These are phyloP conservation scores for Artibeus jamaicensis DNA, from an alignment of 2,797 vertebrate species.

Conservation along the genomic window DNA sequence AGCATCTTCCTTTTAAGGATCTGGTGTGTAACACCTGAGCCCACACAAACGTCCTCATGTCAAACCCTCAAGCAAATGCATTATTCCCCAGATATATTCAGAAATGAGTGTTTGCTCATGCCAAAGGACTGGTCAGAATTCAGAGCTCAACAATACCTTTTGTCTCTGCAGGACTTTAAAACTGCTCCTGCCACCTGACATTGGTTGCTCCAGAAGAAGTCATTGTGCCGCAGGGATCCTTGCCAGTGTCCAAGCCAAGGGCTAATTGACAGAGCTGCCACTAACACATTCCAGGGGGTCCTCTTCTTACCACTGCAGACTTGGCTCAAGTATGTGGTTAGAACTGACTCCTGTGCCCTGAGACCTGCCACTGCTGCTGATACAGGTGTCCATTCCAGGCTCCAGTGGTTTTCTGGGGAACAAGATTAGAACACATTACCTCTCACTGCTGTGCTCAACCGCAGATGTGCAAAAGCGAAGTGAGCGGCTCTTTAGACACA, in stretches of 20 bases:
- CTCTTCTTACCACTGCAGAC: background rate
- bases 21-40: background rate
- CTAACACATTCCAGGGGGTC: too few species aligned
- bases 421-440: background rate
- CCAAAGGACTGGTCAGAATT: background rate
- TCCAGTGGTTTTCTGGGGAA: background rate
- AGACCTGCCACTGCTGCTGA: background rate
- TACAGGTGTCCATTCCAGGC: background rate
- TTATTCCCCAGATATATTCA: background rate
- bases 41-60: background rate
- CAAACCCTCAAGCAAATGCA: background rate
- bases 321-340: background rate
- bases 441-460: background rate
- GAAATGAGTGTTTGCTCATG: background rate
- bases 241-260: background rate
- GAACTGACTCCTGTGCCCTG: background rate
- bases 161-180: background rate
- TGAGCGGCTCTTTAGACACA: rapidly evolving
- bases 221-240: background rate
- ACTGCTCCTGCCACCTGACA: background rate
- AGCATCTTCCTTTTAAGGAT: background rate
- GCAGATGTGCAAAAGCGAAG: background rate
- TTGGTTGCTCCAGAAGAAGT: background rate
- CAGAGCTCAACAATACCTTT: background rate
- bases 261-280: background rate